A percentile compares a stretch with the other conserved stretches of the same genome.
phyloP scores from a whole-genome alignment of 2,113 vertebrate genomes.

The Microtus pennsylvanicus region DNA sequence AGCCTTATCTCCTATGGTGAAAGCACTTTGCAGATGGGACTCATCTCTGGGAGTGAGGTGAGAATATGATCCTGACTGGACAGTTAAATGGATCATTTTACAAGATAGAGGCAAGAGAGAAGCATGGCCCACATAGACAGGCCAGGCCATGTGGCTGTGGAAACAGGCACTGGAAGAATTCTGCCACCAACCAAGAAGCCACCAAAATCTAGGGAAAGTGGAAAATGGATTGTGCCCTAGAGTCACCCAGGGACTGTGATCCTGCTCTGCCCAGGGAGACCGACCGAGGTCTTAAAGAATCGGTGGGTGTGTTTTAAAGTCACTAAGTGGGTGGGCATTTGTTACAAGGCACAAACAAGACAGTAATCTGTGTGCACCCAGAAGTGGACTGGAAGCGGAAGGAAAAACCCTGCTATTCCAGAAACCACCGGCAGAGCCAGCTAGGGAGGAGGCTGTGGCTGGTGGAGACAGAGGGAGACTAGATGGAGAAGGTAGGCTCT shows the following conservation, averaged over 20 bases:
- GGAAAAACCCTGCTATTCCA: not conserved
- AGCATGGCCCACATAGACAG: not conserved
- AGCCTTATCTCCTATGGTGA: not conserved
- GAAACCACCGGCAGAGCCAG: not conserved
- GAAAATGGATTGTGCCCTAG: not conserved
- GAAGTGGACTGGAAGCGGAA: not conserved
- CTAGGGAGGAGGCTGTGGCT: not conserved
- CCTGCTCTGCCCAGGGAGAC: not conserved
- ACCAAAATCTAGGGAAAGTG: not conserved
- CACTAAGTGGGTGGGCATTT: not conserved
- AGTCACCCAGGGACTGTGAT: not conserved
- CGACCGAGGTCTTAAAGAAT: not conserved
- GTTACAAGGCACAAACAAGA: not conserved
- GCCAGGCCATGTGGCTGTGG: not conserved
- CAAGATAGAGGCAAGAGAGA: not conserved
- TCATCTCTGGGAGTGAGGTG: not conserved
- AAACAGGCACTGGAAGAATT: not conserved
- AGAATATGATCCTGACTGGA: not conserved
- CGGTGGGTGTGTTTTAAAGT: not conserved
- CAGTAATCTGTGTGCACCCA: not conserved
- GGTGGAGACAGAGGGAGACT: not conserved
- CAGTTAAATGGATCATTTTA: not conserved
- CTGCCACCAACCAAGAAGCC: not conserved
- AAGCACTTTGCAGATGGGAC: not conserved
- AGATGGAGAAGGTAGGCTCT: not conserved